phyloP scores from a whole-genome alignment of 2,113 vertebrate genomes.

The Microcebus ravelobensis region DNA sequence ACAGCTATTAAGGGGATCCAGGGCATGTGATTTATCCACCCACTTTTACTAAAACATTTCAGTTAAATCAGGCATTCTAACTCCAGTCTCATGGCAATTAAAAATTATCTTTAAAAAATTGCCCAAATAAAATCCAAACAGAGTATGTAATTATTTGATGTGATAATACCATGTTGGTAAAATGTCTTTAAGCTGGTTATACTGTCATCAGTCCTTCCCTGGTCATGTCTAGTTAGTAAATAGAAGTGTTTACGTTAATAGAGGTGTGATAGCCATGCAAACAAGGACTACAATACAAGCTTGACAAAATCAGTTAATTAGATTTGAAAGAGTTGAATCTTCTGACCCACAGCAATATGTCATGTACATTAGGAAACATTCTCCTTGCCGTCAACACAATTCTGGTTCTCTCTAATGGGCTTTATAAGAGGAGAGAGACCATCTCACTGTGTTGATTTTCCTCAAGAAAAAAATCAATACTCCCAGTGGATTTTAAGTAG shows the following conservation, averaged over 20 bases:
- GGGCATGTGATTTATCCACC: constrained; percentile 41
- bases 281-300: neutral
- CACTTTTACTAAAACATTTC: constrained; percentile 31
- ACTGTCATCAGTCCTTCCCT: neutral
- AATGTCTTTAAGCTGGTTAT: neutral
- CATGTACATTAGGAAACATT: neutral
- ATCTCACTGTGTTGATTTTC: constrained; percentile 66
- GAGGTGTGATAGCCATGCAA: neutral
- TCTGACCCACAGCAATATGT: neutral
- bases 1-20: constrained; percentile 47
- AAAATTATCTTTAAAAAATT: neutral
- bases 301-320: constrained; percentile 40
- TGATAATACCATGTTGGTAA: neutral
- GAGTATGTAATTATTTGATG: neutral
- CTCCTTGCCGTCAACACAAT: constrained; percentile 31
- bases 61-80: neutral
- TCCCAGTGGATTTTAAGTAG: constrained; percentile 51
- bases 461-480: constrained; percentile 60
- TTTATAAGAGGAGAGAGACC: constrained; percentile 49
- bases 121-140: neutral
- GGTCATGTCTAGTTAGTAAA: neutral
- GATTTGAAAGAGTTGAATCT: neutral
- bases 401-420: constrained; percentile 69
- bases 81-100: neutral
- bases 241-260: accelerated